Base-by-base conservation (phyloP, 2,888 invertebrate genomes). In the Magallana nippona region DNA sequence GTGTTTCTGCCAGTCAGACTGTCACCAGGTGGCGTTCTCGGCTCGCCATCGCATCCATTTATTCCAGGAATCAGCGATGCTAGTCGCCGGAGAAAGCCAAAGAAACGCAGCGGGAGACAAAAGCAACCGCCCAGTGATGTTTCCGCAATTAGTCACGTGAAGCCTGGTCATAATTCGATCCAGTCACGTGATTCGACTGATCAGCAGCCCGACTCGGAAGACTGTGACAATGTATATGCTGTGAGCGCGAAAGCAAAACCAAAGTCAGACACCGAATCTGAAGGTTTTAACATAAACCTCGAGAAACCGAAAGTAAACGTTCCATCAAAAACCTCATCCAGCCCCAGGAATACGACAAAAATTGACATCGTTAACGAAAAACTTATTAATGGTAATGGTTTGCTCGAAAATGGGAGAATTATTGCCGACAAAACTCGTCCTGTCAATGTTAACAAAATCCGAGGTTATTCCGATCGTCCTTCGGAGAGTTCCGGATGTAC, bases 1-100 rank as follows among this genome's bases (percentile, higher is more conserved):
- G 85, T 86, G 55, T 86, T 86, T 80, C 55, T 82, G 10, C 77
- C 84, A 8, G 82, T 80, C 19, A 57, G 32, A 13, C 13, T 55
- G 10, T 56, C 58, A 22, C 10, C 57, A 57, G 5, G 56, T 56
- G 17, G n/a, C 22, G 22, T 19, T 15, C 13, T n/a, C 27, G 56
- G 57, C 79, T 57, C 79, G 8, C 57, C 56, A 19, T 10, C 22
- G 13, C 56, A 78, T 17, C 82, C 82, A 1, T 71, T 32, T 71
- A 82, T 82, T 13, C 82, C 82, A 13, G 56, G n/a, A 8, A 71
- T 71, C 32, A 71, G 17, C 55, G 82, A 82, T 17, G 27, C 19
- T 11, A 71, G 56, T 55, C 63, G 82, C 22, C 17, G 82, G 17
- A 27, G 82, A 15, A 82, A 82, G 71, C 82, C 82, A 56, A 82